Percentiles rank a stretch among this genome's conserved stretches.
These are phyloP conservation scores for Nebria ingens DNA, from an alignment of 1,140 invertebrate species.

Conservation along the genomic window DNA sequence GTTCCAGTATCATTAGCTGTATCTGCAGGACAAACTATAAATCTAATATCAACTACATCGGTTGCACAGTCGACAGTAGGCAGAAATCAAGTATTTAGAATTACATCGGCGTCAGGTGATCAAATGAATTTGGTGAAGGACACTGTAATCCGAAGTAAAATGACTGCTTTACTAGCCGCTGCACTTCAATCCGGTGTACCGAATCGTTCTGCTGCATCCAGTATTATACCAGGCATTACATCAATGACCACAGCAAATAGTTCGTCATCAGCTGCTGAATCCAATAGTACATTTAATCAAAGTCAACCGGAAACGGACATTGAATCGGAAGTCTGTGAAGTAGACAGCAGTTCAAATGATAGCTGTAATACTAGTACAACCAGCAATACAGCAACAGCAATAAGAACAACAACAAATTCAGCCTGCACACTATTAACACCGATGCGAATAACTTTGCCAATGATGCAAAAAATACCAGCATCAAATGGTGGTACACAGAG, in stretches of 20 bases:
- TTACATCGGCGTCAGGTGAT: constrained; percentile 26
- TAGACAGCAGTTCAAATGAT: constrained; percentile 28
- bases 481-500: constrained; percentile 36
- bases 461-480: constrained; percentile 36
- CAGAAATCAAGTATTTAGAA: not conserved
- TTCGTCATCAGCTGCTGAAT: not conserved
- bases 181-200: constrained; percentile 29
- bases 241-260: not conserved
- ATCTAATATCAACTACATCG: constrained; percentile 40
- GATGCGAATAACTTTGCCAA: constrained; percentile 41
- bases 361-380: constrained; percentile 26
- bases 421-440: constrained; percentile 36
- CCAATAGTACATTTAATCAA: not conserved
- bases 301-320: not conserved
- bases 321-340: constrained; percentile 18
- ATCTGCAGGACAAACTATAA: constrained; percentile 44
- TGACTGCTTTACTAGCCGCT: constrained; percentile 35
- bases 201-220: constrained; percentile 18
- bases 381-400: constrained; percentile 14
- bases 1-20: constrained; percentile 39
- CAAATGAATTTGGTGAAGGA: constrained; percentile 34
- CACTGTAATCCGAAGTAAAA: constrained; percentile 34
- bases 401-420: constrained; percentile 17
- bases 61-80: constrained; percentile 22
- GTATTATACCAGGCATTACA: not conserved